Evolutionary conservation across 1,140 invertebrate species (phyloP).

Genomic region (Hycleus phaleratus): DNA sequence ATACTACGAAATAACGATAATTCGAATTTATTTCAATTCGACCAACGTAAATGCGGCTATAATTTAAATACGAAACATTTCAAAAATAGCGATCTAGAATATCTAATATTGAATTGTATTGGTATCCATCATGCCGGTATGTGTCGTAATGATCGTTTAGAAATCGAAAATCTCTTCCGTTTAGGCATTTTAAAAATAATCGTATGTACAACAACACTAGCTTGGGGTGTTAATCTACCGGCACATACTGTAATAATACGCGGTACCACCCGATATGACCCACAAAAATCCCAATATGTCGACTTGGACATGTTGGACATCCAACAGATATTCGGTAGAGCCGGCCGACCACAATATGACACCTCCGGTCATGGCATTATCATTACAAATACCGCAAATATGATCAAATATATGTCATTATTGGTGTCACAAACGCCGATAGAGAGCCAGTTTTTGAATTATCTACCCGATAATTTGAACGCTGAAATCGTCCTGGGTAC

Average conservation of each 20-base stretch:
- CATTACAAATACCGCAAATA: conserved; percentile 88
- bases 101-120: conserved; percentile 83
- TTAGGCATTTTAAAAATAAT: conserved; percentile 88
- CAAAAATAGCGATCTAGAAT: conserved; percentile 51
- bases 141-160: conserved; percentile 67
- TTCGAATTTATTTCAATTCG: not conserved
- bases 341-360: conserved; percentile 92
- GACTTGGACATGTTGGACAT: conserved; percentile 97
- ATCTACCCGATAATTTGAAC: conserved; percentile 93
- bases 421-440: conserved; percentile 97
- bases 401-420: conserved; percentile 88
- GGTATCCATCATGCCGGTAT: conserved; percentile 96
- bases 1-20: conserved; percentile 49
- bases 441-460: conserved; percentile 92
- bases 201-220: conserved; percentile 95
- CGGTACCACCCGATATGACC: conserved; percentile 98
- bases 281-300: conserved; percentile 88
- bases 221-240: conserved; percentile 99
- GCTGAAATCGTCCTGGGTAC: conserved; percentile 95
- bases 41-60: conserved; percentile 51
- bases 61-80: conserved; percentile 32
- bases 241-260: conserved; percentile 96
- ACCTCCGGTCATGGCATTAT: conserved; percentile 90
- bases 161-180: conserved; percentile 80
- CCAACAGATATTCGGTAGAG: conserved; percentile 97